Percentiles rank a stretch among this genome's conserved stretches.
phyloP scores from a whole-genome alignment of 2,113 vertebrate species.

The Gorsachius goisagi region DNA sequence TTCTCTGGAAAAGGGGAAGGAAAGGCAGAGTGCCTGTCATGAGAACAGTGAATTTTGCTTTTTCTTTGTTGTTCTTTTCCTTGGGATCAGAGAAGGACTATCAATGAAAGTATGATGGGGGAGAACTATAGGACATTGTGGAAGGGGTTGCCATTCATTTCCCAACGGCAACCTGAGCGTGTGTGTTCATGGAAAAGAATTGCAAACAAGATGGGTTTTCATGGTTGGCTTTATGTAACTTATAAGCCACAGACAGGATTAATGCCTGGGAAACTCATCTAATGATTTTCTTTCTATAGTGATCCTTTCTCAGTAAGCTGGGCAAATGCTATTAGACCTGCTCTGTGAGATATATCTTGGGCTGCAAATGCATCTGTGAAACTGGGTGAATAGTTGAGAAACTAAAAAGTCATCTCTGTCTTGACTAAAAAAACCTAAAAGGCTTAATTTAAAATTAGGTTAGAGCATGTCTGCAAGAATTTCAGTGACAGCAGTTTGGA shows the following conservation, averaged over 20 bases:
- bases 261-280: not conserved
- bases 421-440: not conserved
- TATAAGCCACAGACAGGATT: not conserved
- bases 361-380: not conserved
- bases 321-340: not conserved
- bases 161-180: not conserved
- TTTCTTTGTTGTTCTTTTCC: not conserved
- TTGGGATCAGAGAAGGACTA: not conserved
- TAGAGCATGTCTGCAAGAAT: not conserved
- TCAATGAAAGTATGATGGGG: not conserved
- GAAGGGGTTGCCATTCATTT: not conserved
- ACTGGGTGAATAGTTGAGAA: not conserved
- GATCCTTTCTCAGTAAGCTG: not conserved
- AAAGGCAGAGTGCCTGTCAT: not conserved
- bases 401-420: not conserved
- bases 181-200: not conserved
- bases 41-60: not conserved
- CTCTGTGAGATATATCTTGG: not conserved
- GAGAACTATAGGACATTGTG: not conserved
- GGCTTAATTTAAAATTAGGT: slow-evolving; percentile 10
- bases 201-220: not conserved
- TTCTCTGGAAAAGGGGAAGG: not conserved
- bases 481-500: slow-evolving; percentile 10
- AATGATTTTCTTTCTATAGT: not conserved
- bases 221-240: not conserved